Evolutionary conservation across 2,113 vertebrate genomes (phyloP), one percentile per base, ranked within the genome.

Genomic region (Rattus rattus): DNA sequence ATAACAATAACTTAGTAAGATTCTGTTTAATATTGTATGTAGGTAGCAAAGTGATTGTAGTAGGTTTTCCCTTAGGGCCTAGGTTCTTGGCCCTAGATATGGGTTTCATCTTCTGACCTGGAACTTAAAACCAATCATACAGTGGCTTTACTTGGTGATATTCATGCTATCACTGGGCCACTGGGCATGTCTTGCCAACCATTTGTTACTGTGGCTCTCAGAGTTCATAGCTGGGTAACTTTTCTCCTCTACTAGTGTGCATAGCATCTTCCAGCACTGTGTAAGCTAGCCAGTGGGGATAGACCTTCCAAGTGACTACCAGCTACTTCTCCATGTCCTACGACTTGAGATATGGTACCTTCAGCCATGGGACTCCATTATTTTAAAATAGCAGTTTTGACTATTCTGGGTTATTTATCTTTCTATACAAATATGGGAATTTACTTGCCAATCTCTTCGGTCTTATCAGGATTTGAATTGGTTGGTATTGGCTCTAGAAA

Each of bases 381-480:
- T 43, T 75, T 75, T 75, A 43, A 39, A 43, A 43, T 19, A 75
- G 47, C 86, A n/a, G 52, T 86, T 86, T 90, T 92, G 16, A 17
- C 17, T 90, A 89, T 43, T 90, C 24, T 81, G 85, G n/a, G 52
- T 52, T 30, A 28, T 81, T 88, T 76, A 20, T 24, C 30, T 75
- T 77, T 96, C 16, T 72, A 59, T 86, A 56, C 70, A 33, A 89
- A 90, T 56, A 95, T 92, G 65, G 92, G 61, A 39, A 92, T 92
- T 33, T 94, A 76, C 22, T 92, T 90, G 9, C 61, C 80, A 72
- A 11, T 56, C 79, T 95, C 80, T 88, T 80, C n/a, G 88, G 17
- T 9, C 33, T 79, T 73, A 24, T 26, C 73, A 52, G 76, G 36
- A 73, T 94, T 75, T 80, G 54, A 7, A 56, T 63, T 92, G 33